A percentile compares a stretch with the other conserved stretches of the same genome.
phyloP scores from a whole-genome alignment of 2,797 vertebrate genomes.

The Gouania willdenowi region DNA sequence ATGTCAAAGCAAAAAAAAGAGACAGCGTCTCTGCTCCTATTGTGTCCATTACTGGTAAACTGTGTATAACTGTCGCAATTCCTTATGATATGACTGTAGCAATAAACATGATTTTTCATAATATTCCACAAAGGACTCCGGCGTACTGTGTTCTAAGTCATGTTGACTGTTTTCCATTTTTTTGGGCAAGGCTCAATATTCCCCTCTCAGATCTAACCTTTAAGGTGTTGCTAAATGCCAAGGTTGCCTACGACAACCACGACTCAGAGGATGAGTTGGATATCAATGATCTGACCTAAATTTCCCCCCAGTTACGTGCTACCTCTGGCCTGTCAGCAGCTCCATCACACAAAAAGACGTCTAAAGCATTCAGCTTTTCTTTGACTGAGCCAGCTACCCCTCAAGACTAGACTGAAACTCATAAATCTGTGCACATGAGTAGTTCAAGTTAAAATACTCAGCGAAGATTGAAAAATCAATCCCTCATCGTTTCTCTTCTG shows the following conservation, averaged over 20 bases:
- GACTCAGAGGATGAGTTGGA: neutral
- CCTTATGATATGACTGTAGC: too few relatives aligned
- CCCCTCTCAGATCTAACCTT: conserved; percentile 19
- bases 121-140: too few relatives aligned
- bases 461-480: conserved; percentile 40
- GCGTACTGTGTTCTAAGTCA: too few relatives aligned
- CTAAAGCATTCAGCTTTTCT: neutral
- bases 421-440: neutral
- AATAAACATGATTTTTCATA: too few relatives aligned
- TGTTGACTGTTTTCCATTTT: neutral
- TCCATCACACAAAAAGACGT: neutral
- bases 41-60: too few relatives aligned
- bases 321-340: neutral
- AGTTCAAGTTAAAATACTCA: conserved; percentile 26
- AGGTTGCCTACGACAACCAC: neutral
- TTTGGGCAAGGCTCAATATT: conserved; percentile 12
- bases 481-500: conserved; percentile 24
- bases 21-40: too few relatives aligned
- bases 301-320: conserved; percentile 2
- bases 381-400: neutral
- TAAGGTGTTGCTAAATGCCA: conserved; percentile 28
- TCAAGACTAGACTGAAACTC: neutral
- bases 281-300: conserved; percentile 4
- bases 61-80: too few relatives aligned
- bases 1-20: too few relatives aligned